phyloP scores from a whole-genome alignment of 2,888 invertebrate genomes.

The Portevinia maculata region DNA sequence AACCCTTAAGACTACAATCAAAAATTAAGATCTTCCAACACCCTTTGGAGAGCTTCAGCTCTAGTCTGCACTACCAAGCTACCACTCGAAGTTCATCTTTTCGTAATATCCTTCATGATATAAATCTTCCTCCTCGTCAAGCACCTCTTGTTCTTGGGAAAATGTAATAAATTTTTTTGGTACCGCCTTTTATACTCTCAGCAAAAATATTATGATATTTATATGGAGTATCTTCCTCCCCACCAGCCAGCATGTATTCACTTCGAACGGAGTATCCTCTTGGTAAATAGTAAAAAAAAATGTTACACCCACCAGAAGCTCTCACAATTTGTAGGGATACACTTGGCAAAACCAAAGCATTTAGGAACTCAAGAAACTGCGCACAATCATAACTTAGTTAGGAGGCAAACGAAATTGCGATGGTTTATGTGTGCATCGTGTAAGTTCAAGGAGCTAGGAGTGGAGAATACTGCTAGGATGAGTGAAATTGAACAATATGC shows the following conservation, averaged over 20 bases:
- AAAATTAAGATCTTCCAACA: constrained; percentile 61
- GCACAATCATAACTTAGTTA: constrained; percentile 63
- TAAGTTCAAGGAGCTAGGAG: constrained; percentile 64
- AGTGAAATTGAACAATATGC: constrained; percentile 64
- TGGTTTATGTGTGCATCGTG: constrained; percentile 43
- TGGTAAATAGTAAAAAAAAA: constrained; percentile 29
- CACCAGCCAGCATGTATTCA: constrained; percentile 27
- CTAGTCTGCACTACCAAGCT: constrained; percentile 15
- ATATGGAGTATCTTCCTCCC: constrained; percentile 51
- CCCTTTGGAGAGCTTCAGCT: constrained; percentile 27
- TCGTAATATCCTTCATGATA: constrained; percentile 67
- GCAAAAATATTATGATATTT: constrained; percentile 67
- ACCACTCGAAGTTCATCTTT: constrained; percentile 59
- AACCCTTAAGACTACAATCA: constrained; percentile 49
- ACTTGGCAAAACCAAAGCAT: constrained; percentile 33
- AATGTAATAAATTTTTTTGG: constrained; percentile 72
- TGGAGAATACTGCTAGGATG: constrained; percentile 40
- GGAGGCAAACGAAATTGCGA: neutral
- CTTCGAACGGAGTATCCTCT: constrained; percentile 39
- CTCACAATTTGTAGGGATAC: constrained; percentile 11
- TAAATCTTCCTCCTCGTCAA: constrained; percentile 68
- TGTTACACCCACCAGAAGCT: constrained; percentile 62
- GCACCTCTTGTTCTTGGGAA: constrained; percentile 35
- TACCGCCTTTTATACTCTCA: constrained; percentile 73
- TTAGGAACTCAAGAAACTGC: constrained; percentile 47